Base-by-base conservation (phyloP, 2,888 invertebrate genomes). In the Philereme vetulata region DNA sequence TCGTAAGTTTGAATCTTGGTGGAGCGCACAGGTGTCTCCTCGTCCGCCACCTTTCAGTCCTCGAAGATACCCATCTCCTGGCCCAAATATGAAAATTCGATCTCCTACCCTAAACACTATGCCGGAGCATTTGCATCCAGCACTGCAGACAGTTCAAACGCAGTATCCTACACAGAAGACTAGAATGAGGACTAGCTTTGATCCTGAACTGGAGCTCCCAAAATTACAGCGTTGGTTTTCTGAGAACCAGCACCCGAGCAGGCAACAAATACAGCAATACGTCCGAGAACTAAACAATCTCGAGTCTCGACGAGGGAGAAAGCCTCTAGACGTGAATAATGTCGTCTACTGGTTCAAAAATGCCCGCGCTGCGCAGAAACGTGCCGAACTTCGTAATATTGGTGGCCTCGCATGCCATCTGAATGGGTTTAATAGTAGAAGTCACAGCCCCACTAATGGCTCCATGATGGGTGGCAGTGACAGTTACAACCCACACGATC, bases 321-420 rank as follows among this genome's bases (percentile, higher is more conserved):
- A 98, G 79, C 98, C 98, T 0, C 92, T 99, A 54, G 98, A 99
- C 85, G 96, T 98, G 4, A 98, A 98, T 80, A 98, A 98, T 81
- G 98, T 98, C 10, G 98, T 98, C 10, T 98, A 98, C 78, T 98
- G 98, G 98, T 99, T 99, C 89, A 98, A 99, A 85, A 99, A 99
- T 81, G 98, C 99, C 0, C 94, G 99, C 53, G 99, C 99, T 1
- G 98, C 98, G 1, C 97, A 98, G 82, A 98, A 98, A 79, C 93
- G 98, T 45, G 98, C 98, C 3, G 97, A 98, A 88, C 92, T 96
- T 76, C 93, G 96, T 67, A 93, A 94, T 80, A 93, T 94, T 70
- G 90, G 93, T 57, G 93, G 96, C 51, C 68, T 92, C 51, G 87
- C 92, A 58, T 95, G 90, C 76, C 95, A 92, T 78, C 88, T 93